Percentiles rank a stretch among this genome's conserved stretches.
phyloP scores from a whole-genome alignment of 2,888 invertebrate genomes.

The Agelastica alni region DNA sequence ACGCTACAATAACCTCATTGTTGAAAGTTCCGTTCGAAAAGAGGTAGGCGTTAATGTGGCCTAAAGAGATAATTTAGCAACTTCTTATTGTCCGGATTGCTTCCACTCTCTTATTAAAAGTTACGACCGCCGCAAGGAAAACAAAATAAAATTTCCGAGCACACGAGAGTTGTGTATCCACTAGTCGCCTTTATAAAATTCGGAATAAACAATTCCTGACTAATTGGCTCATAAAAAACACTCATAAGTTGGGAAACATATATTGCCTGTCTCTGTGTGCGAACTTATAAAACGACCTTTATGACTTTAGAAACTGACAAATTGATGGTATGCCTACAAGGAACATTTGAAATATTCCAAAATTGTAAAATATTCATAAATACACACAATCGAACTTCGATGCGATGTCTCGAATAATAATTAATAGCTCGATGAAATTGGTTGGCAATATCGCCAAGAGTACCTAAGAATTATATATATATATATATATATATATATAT shows the following conservation, averaged over 20 bases:
- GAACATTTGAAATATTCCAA: too few relatives aligned
- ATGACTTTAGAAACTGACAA: too few relatives aligned
- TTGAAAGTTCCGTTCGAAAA: slow-evolving; percentile 30
- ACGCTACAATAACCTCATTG: slow-evolving; percentile 27
- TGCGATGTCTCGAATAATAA: too few relatives aligned
- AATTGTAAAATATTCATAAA: too few relatives aligned
- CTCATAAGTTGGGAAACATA: neutral
- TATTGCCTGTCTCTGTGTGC: neutral
- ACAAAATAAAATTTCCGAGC: slow-evolving; percentile 35
- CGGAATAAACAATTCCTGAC: slow-evolving; percentile 7
- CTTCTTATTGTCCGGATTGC: slow-evolving; percentile 24
- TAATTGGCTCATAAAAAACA: slow-evolving; percentile 8
- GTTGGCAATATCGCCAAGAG: too few relatives aligned
- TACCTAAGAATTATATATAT: too few relatives aligned
- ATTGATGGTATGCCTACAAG: too few relatives aligned
- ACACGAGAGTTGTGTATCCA: slow-evolving; percentile 1
- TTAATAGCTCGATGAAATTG: too few relatives aligned
- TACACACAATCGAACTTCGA: too few relatives aligned
- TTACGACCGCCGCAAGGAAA: slow-evolving; percentile 42
- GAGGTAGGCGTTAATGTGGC: slow-evolving; percentile 35
- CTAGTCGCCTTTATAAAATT: neutral
- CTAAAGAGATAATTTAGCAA: slow-evolving; percentile 34
- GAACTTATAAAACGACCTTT: too few relatives aligned
- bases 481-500: too few relatives aligned
- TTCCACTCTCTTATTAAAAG: slow-evolving; percentile 41